Evolutionary conservation across 1,140 invertebrate genomes (phyloP), one percentile per base, ranked within the genome.

Genomic region (Centruroides sculpturatus): DNA sequence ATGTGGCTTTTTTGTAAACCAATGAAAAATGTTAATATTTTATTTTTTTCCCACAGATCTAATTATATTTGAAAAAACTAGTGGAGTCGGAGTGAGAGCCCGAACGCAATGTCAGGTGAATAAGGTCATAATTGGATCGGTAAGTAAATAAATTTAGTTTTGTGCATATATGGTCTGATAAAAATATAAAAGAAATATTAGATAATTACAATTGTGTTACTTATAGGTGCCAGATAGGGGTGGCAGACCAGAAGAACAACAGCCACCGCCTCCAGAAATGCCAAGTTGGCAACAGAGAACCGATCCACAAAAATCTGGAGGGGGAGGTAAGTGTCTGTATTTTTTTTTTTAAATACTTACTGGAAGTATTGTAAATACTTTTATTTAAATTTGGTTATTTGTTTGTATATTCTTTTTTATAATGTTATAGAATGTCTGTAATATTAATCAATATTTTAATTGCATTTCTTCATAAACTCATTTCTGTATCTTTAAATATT

Each of bases 221-320:
- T 58, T 62, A n/a, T 47, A 66, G 58, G 78, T 80, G 0, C 77
- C 78, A 47, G 78, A 97, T 73, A 78, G 93, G 70, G 93, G 93
- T 56, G 93, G 93, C 4, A 75, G 92, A 64, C 84, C 92, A 1
- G 82, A 82, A 69, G 92, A 96, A 70, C 83, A 89, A 69, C 85
- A 90, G 64, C 60, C 64, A 9, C 93, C 93, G 2, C 90, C 92
- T 5, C 90, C 90, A 10, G 93, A 96, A 78, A 95, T 96, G 90
- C 92, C 93, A 9, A 84, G 86, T 1, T 96, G 91, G 86, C 82
- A 87, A 69, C 51, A 53, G 8, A 23, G 51, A 34, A 34, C 1
- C 3, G 51, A 53, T 36, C 5, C 23, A 53, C 51, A 23, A 34
- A 34, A 23, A 53, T 6, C 5, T 53, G 51, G 51, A 6, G 51